Percentiles rank a stretch among this genome's conserved stretches.
Conservation (phyloP, 2,888 invertebrate genomes). For the Nebria brevicollis region DNA sequence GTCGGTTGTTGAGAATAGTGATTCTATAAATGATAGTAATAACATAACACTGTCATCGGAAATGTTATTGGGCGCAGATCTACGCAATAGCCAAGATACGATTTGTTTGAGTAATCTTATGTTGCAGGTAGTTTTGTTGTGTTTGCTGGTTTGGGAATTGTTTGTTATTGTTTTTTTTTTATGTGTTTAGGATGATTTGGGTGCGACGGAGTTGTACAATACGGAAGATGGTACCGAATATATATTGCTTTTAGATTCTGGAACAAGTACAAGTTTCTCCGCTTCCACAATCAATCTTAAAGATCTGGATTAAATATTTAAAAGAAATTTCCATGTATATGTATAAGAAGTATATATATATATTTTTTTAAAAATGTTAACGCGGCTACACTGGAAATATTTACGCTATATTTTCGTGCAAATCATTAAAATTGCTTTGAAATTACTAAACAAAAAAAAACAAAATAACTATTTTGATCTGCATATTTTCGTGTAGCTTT, state of each 20-base stretch:
- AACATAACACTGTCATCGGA: conserved; percentile 5
- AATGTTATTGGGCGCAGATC: conserved; percentile 6
- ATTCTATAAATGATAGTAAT: background rate
- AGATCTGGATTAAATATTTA: conserved; percentile 39
- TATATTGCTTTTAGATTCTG: conserved; percentile 18
- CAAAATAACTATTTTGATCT: background rate
- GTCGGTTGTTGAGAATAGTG: conserved; percentile 10
- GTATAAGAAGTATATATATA: background rate
- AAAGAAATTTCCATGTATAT: background rate
- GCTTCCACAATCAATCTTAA: conserved; percentile 42
- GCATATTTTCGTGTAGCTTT: conserved; percentile 33
- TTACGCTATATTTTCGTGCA: conserved; percentile 20
- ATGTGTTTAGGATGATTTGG: conserved; percentile 16
- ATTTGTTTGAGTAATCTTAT: conserved; percentile 29
- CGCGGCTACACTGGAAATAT: conserved; percentile 31
- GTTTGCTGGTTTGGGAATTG: too few species aligned
- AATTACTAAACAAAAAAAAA: background rate
- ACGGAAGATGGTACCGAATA: conserved; percentile 24
- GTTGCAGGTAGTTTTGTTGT: conserved; percentile 11
- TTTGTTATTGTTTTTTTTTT: background rate
- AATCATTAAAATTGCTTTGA: background rate
- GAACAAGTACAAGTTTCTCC: conserved; percentile 21
- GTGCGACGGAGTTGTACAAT: conserved; percentile 14
- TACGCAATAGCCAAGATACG: conserved; percentile 9
- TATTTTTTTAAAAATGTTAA: conserved; percentile 42